Evolutionary conservation across 1,140 invertebrate genomes (phyloP).

Genomic region (Caenorhabditis latens): DNA sequence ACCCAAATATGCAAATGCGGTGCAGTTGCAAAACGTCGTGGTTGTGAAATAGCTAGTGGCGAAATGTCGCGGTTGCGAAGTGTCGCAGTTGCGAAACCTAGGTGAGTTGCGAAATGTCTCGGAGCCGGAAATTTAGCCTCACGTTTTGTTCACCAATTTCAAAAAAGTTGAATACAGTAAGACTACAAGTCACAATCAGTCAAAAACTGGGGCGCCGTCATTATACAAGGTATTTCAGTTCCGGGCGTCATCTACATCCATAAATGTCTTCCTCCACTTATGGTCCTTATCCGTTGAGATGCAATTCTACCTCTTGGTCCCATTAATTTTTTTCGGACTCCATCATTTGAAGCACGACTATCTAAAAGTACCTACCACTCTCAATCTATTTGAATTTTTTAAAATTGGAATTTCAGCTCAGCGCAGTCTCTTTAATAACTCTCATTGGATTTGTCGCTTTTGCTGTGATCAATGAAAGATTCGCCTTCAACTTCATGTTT

Average conservation of each 20-base stretch:
- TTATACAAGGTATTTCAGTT: slow-evolving; percentile 17
- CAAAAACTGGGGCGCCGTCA: neutral
- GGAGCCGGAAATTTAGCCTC: no score
- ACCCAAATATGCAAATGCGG: no score
- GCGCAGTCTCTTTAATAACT: neutral
- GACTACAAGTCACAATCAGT: no score
- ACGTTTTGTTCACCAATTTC: no score
- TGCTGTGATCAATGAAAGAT: neutral
- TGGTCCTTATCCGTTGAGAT: slow-evolving; percentile 52
- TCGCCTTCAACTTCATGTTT: slow-evolving; percentile 15
- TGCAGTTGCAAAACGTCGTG: no score
- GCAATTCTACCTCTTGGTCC: slow-evolving; percentile 56
- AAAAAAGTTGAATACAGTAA: no score
- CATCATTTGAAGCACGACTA: slow-evolving; percentile 26
- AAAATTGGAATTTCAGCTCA: neutral
- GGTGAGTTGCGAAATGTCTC: no score
- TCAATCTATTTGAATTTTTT: no score
- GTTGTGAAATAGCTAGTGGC: no score
- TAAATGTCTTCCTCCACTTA: slow-evolving; percentile 41
- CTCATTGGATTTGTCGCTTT: neutral
- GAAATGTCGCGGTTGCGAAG: no score
- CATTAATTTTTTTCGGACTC: slow-evolving; percentile 30
- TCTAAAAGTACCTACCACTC: neutral
- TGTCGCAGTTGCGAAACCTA: no score
- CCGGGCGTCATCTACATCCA: neutral